Percentiles rank a stretch among this genome's conserved stretches.
Conservation (phyloP, 1,140 invertebrate species). For the Ips typographus region DNA sequence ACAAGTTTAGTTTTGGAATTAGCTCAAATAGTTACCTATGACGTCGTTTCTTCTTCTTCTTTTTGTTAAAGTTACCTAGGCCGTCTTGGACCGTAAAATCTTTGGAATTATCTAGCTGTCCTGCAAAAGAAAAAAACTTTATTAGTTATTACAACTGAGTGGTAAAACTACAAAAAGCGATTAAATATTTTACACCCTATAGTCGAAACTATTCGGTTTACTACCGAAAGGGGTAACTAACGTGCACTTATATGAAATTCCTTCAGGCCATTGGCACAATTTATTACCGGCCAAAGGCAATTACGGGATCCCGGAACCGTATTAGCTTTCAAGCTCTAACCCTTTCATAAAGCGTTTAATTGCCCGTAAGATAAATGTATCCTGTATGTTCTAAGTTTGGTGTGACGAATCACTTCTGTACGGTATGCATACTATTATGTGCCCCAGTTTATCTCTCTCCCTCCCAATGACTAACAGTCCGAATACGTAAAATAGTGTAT, state of each 20-base stretch:
- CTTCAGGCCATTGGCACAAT: conserved; percentile 51
- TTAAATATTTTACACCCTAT: no score
- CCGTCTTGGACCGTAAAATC: conserved; percentile 72
- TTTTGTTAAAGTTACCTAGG: conserved; percentile 75
- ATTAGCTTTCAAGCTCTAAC: conserved; percentile 37
- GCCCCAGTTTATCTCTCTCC: no score
- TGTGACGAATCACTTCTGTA: conserved; percentile 14
- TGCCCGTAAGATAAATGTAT: conserved; percentile 35
- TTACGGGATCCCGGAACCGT: conserved; percentile 40
- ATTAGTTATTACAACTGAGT: neutral
- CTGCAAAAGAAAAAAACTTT: conserved; percentile 52
- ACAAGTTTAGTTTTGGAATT: neutral
- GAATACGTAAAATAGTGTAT: no score
- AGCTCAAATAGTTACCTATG: conserved; percentile 70
- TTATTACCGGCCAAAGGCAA: conserved; percentile 48
- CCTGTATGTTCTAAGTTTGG: conserved; percentile 15
- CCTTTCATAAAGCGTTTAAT: conserved; percentile 37
- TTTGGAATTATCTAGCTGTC: conserved; percentile 64
- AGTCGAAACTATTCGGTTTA: neutral
- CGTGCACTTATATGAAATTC: conserved; percentile 52
- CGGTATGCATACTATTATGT: neutral
- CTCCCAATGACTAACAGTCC: no score
- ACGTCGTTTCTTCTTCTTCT: conserved; percentile 90
- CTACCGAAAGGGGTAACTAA: conserved; percentile 29
- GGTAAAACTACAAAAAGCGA: no score